Base-by-base conservation (phyloP, 64 coral and sea anemone species). In the Montipora capricornis region DNA sequence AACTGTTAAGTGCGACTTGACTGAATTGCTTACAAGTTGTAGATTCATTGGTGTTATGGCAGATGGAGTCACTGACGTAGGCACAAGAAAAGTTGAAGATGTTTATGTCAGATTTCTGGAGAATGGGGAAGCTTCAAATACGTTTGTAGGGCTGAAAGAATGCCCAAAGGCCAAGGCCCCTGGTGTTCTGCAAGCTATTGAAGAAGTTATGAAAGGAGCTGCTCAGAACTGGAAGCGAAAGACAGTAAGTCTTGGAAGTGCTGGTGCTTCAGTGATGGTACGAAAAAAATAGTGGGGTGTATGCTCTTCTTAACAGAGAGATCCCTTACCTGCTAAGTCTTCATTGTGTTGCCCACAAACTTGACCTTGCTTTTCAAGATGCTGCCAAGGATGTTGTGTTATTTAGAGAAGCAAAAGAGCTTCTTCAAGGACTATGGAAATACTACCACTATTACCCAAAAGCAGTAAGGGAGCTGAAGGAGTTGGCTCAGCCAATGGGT, bases 401-500 rank as follows among this genome's bases (percentile, higher is more conserved):
- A 76, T 17, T 78, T 15, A 5, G 67, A 49, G 82, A 93, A 12
- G 75, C 82, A 49, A 87, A 80, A 74, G 26, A 69, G 24, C 49
- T 87, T 75, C 15, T 93, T 2, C 91, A 93, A 49, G 75, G 91
- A 7, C 52, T 87, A 16, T 93, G 91, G 75, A 93, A 93, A 68
- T 68, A 87, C 46, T 87, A 80, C 76, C 57, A 93, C 15, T 87
- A 93, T 48, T 93, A 82, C 29, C 1, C 26, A n/a, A 93, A 93
- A 71, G 82, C 82, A 22, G 82, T 79, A 14, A 37, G 81, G 7
- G 81, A 84, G 74, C 20, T 92, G 20, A 86, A 92, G 26, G 91
- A 92, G 91, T 20, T 87, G 71, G 81, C 81, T 64, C 73, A 92
- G 20, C 10, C 5, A 8, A 77, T 92, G 45, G 16, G 50, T 17